Percentiles rank a stretch among this genome's conserved stretches.
Conservation (phyloP, 2,113 vertebrate genomes). For the Megaptera novaeangliae region DNA sequence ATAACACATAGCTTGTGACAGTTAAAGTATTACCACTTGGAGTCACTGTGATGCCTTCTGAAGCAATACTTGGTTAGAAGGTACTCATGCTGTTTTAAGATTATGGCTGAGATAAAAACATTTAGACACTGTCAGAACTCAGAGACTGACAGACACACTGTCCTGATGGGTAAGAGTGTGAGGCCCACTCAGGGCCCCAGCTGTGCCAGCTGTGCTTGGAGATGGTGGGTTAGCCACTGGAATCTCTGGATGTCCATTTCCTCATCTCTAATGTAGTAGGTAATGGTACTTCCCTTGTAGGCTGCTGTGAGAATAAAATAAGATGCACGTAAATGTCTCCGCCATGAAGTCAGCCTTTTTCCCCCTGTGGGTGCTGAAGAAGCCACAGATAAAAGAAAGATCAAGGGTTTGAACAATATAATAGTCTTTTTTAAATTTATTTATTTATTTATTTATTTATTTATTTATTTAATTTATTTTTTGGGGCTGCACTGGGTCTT, state of each 20-base stretch:
- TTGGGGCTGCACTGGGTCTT: no score
- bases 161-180: not conserved
- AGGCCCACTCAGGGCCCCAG: not conserved
- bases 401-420: not conserved
- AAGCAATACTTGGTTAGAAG: not conserved
- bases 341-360: not conserved
- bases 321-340: not conserved
- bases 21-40: not conserved
- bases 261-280: not conserved
- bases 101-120: slow-evolving; percentile 13
- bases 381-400: not conserved
- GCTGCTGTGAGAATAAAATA: not conserved
- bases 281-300: not conserved
- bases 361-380: not conserved
- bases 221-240: not conserved
- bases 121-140: not conserved
- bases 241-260: not conserved
- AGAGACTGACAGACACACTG: not conserved
- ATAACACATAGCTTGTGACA: not conserved
- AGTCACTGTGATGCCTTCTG: not conserved
- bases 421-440: no score
- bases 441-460: no score
- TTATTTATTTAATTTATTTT: no score
- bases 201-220: not conserved
- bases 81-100: not conserved